A percentile compares a stretch with the other conserved stretches of the same genome.
These are phyloP conservation scores for Eledona agricola DNA, from an alignment of 2,888 invertebrate species.

Conservation along the genomic window DNA sequence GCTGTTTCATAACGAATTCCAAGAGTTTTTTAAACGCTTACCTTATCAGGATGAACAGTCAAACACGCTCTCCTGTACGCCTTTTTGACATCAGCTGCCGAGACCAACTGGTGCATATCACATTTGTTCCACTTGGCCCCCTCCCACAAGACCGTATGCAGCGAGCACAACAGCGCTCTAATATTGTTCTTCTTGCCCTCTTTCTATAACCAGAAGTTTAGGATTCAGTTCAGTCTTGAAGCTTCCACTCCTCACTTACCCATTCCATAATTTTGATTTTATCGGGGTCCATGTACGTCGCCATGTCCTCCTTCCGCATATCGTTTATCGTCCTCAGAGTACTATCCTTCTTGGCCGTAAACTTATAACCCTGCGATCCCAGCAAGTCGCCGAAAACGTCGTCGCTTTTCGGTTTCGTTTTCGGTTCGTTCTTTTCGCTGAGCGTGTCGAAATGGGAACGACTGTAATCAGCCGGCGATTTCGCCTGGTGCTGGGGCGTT, in stretches of 20 bases:
- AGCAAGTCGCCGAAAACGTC: conserved; percentile 92
- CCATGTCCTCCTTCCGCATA: conserved; percentile 89
- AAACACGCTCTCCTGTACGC: conserved; percentile 94
- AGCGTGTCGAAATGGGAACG: conserved; percentile 76
- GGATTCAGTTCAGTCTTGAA: background rate
- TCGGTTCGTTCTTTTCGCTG: conserved; percentile 46
- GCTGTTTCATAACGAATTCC: too few relatives aligned
- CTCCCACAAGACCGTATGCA: conserved; percentile 93
- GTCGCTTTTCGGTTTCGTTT: conserved; percentile 59
- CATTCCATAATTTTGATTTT: conserved; percentile 83
- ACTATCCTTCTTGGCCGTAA: conserved; percentile 75
- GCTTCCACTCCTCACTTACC: conserved; percentile 64
- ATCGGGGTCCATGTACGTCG: conserved; percentile 91
- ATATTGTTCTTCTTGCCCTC: conserved; percentile 98
- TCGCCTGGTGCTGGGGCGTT: conserved; percentile 56
- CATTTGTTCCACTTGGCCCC: conserved; percentile 92
- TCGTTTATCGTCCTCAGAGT: conserved; percentile 91
- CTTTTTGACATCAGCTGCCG: conserved; percentile 93
- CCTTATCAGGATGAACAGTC: conserved; percentile 99
- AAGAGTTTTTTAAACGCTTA: too few relatives aligned
- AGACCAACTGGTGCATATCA: conserved; percentile 94
- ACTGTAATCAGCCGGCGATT: conserved; percentile 67
- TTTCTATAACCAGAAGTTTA: conserved; percentile 67
- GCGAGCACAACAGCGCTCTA: conserved; percentile 91
- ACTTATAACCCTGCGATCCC: conserved; percentile 89